These are phyloP conservation scores for Cygnus olor DNA, from an alignment of 2,797 vertebrate species.

Conservation along the genomic window DNA sequence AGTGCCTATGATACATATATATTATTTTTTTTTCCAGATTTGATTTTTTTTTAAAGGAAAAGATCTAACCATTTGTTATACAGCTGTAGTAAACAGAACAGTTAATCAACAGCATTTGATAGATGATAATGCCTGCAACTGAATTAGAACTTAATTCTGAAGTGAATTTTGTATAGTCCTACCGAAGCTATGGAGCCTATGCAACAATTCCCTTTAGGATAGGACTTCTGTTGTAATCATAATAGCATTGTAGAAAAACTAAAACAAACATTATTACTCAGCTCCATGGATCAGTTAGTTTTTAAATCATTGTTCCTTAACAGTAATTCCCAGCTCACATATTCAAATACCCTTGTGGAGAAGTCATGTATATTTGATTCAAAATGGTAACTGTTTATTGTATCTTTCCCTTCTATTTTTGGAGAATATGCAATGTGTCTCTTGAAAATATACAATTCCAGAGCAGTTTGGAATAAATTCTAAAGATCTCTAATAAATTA, in stretches of 20 bases:
- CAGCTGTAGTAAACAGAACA: not conserved
- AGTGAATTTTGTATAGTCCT: not conserved
- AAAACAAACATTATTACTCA: not conserved
- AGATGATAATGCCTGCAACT: not conserved
- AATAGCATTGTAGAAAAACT: not conserved
- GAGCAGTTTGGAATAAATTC: not conserved
- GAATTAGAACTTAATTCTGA: not conserved
- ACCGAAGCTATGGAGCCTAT: not conserved
- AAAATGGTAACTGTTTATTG: not conserved
- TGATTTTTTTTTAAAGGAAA: not conserved
- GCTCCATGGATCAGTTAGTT: not conserved
- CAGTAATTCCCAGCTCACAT: not conserved
- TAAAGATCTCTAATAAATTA: not conserved
- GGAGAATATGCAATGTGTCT: not conserved
- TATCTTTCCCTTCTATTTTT: not conserved
- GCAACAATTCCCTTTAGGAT: not conserved
- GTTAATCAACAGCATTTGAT: not conserved
- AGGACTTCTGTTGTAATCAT: not conserved
- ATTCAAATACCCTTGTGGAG: not conserved
- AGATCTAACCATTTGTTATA: not conserved
- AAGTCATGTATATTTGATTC: not conserved
- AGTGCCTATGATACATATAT: not conserved
- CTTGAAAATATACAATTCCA: not conserved
- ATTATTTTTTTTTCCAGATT: not conserved
- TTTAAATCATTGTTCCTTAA: not conserved